phyloP scores from a whole-genome alignment of 2,113 vertebrate genomes.

The Takifugu bimaculatus region DNA sequence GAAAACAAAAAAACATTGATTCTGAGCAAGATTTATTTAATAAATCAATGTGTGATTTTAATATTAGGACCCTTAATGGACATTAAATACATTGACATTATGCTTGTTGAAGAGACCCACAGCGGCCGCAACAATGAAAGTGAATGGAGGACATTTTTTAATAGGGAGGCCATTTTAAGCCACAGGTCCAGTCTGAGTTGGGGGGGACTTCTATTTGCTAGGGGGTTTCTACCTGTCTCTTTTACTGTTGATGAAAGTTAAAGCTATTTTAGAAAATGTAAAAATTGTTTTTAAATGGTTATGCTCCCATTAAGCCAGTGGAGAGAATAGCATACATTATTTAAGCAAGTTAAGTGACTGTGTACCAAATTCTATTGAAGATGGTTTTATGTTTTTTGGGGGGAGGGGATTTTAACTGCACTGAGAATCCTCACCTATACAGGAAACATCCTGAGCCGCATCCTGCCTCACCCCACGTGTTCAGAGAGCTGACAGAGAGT shows the following conservation, averaged over 20 bases:
- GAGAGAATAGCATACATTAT: neutral
- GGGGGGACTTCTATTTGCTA: no score
- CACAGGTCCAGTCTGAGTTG: no score
- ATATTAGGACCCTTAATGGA: no score
- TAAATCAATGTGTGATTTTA: no score
- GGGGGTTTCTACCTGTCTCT: neutral
- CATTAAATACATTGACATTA: no score
- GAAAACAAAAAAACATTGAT: no score
- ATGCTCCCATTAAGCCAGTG: neutral
- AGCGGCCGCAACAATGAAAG: no score
- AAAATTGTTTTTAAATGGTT: constrained; percentile 2
- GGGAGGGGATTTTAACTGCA: no score
- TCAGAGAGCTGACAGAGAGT: neutral
- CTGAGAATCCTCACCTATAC: neutral
- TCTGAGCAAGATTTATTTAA: no score
- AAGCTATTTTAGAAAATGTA: neutral
- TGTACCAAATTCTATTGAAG: neutral
- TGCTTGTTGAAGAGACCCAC: no score
- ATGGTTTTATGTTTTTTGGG: neutral
- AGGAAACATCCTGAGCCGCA: neutral
- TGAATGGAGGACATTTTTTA: no score
- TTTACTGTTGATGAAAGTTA: neutral
- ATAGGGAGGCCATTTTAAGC: no score
- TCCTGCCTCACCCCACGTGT: neutral
- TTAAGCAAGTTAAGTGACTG: neutral